Evolutionary conservation across 2,113 vertebrate genomes (phyloP), one percentile per base, ranked within the genome.

Genomic region (Hippotragus niger): DNA sequence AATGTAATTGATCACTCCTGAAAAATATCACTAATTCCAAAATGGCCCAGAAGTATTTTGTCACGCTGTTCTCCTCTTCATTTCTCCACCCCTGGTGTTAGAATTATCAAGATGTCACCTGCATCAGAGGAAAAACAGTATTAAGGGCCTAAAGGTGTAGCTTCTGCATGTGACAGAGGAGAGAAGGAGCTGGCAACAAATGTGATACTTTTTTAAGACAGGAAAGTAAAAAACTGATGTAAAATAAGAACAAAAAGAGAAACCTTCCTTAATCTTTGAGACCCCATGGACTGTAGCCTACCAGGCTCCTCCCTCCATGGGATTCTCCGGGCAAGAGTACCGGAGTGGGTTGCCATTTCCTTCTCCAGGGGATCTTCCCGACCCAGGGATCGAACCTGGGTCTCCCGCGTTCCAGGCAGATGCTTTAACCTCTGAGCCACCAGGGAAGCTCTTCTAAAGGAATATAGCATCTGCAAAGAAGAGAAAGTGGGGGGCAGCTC

Each of bases 1-100:
- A 98, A 98, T 89, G 96, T 99, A 99, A 99, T 99, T 99, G 99
- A 99, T 99, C 98, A 99, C 98, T 99, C 96, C 98, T 98, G 97
- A 98, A 99, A 98, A 99, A 98, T 99, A 98, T 96, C 98, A 98
- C 97, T 98, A 93, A 98, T 98, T 98, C 98, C 97, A 98, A 87
- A 98, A 97, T 50, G 98, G 96, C 93, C 96, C 98, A 97, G 97
- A 96, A 97, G 97, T 95, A 98, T 96, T 99, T 98, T 99, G 97
- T 97, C 96, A 98, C 53, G 25, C 81, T 96, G 74, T 91, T 98
- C 90, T 33, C 88, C 94, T 96, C 94, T 94, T 76, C 64, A 87
- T 96, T 90, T 80, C 50, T 95, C 91, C 96, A 97, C 29, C 89
- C 86, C 78, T 84, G 76, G 58, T 96, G 97, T 96, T 95, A 82